A percentile compares a stretch with the other conserved stretches of the same genome.
Evolutionary conservation across 30 jellyfish, hydroid and myxozoan genomes (phyloP).

Genomic region (Aurelia sp.): DNA sequence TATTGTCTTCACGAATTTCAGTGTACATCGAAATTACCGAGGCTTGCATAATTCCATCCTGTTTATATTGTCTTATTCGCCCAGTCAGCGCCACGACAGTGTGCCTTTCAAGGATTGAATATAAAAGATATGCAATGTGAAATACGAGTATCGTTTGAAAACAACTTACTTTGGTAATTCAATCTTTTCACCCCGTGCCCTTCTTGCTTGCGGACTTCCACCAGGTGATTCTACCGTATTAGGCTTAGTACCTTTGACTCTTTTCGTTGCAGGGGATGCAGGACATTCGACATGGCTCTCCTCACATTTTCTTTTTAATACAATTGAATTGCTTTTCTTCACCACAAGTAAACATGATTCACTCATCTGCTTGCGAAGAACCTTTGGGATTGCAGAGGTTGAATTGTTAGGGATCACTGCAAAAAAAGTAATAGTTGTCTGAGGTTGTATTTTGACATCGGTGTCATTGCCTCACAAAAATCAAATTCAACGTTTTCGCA

Average conservation of each 20-base stretch:
- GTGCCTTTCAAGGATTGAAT: too few species aligned
- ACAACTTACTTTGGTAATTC: slow-evolving; percentile 30
- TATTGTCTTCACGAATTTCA: too few species aligned
- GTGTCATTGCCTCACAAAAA: too few species aligned
- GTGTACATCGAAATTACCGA: too few species aligned
- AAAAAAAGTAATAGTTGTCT: not conserved
- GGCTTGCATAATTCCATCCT: too few species aligned
- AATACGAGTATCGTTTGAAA: too few species aligned
- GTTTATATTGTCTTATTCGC: too few species aligned
- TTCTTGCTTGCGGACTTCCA: slow-evolving; percentile 54
- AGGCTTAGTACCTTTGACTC: not conserved
- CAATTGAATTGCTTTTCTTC: not conserved
- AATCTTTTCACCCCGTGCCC: slow-evolving; percentile 48
- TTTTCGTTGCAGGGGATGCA: slow-evolving; percentile 32
- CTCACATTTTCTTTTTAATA: slow-evolving; percentile 7
- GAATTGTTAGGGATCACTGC: not conserved
- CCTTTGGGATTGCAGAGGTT: not conserved
- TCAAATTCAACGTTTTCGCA: too few species aligned
- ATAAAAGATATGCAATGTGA: too few species aligned
- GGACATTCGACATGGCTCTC: slow-evolving; percentile 4
- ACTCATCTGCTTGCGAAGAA: slow-evolving; percentile 1
- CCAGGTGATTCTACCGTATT: not conserved
- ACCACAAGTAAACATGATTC: not conserved
- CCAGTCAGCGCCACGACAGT: too few species aligned
- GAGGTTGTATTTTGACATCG: too few species aligned